Conservation (phyloP, 2,888 invertebrate genomes). For the Xylocampa areola region DNA sequence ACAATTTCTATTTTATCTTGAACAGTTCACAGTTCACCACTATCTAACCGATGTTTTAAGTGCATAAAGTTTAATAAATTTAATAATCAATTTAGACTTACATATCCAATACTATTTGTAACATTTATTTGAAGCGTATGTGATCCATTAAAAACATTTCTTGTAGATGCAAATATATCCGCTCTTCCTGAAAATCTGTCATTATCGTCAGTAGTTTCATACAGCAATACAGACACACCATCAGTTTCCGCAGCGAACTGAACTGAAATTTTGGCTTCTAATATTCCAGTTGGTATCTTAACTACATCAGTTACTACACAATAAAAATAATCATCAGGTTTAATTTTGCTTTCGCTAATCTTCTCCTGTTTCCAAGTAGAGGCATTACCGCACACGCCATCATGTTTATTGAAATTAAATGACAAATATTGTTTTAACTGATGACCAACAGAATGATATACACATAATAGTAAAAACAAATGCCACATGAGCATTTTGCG, state of each 20-base stretch:
- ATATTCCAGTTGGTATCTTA: slow-evolving; percentile 36
- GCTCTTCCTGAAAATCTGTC: slow-evolving; percentile 30
- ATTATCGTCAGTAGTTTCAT: slow-evolving; percentile 30
- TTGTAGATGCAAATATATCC: slow-evolving; percentile 31
- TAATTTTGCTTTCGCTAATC: slow-evolving; percentile 9
- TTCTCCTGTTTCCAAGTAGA: slow-evolving; percentile 17
- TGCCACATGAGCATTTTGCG: slow-evolving; percentile 39
- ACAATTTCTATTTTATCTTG: too few relatives aligned
- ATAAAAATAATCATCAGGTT: slow-evolving; percentile 31
- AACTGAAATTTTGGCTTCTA: slow-evolving; percentile 41
- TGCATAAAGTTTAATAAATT: neutral
- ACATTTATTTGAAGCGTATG: slow-evolving; percentile 40
- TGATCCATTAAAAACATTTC: slow-evolving; percentile 29
- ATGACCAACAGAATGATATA: slow-evolving; percentile 13
- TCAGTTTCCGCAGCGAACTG: slow-evolving; percentile 51
- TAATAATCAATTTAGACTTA: slow-evolving; percentile 42
- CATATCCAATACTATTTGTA: slow-evolving; percentile 47
- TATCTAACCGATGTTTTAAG: too few relatives aligned
- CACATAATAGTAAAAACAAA: slow-evolving; percentile 25
- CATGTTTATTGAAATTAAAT: slow-evolving; percentile 14
- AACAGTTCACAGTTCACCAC: too few relatives aligned
- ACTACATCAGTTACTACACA: slow-evolving; percentile 42
- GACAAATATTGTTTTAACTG: slow-evolving; percentile 21
- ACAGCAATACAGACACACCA: slow-evolving; percentile 56
- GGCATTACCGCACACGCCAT: slow-evolving; percentile 18